Percentiles rank a stretch among this genome's conserved stretches.
phyloP scores from a whole-genome alignment of 2,888 invertebrate genomes.

The Nematopogon swammerdamellus region DNA sequence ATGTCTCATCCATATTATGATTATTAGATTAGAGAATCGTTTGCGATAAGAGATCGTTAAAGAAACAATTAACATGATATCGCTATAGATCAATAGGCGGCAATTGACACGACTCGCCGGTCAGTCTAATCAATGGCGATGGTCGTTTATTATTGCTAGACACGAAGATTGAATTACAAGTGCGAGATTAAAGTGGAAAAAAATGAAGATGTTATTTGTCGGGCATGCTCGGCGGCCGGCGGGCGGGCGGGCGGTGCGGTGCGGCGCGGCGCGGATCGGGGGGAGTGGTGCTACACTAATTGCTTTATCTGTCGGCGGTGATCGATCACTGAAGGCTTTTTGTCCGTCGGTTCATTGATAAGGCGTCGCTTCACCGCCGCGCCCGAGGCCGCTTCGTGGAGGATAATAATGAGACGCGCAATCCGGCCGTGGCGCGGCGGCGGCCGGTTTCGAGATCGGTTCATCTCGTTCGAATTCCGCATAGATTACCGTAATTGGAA shows the following conservation, averaged over 20 bases:
- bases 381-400: too few species aligned
- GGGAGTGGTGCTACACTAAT: background rate
- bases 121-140: background rate
- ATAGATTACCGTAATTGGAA: background rate
- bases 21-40: too few species aligned
- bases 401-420: too few species aligned
- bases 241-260: background rate
- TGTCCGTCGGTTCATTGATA: background rate
- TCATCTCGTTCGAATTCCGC: too few species aligned
- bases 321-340: background rate
- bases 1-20: too few species aligned
- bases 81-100: background rate
- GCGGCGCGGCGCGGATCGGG: background rate
- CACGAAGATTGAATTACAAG: background rate
- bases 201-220: background rate
- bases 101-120: background rate
- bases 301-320: background rate
- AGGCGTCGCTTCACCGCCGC: background rate
- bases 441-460: too few species aligned
- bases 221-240: too few species aligned
- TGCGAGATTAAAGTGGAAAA: background rate
- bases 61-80: too few species aligned
- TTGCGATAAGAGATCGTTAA: too few species aligned
- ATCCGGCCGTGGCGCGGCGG: too few species aligned
- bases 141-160: background rate